phyloP scores from a whole-genome alignment of 2,797 vertebrate genomes.

The Chelon labrosus region DNA sequence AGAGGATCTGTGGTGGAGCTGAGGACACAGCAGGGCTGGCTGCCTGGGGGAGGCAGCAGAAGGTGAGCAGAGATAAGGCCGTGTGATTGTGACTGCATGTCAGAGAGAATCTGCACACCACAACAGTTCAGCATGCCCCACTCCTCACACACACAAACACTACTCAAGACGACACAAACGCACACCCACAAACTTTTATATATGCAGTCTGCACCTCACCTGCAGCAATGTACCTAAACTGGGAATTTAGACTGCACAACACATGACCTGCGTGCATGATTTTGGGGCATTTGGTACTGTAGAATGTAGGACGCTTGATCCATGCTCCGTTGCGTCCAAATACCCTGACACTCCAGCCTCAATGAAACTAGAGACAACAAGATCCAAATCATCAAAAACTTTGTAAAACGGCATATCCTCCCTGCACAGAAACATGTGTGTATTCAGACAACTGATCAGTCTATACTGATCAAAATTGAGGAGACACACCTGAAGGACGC shows the following conservation, averaged over 20 bases:
- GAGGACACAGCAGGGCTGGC: constrained; percentile 77
- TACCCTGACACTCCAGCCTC: neutral
- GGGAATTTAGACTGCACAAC: constrained; percentile 31
- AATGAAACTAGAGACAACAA: constrained; percentile 2
- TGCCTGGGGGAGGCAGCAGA: constrained; percentile 86
- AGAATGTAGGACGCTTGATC: constrained; percentile 11
- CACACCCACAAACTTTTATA: constrained; percentile 39
- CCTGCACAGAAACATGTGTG: neutral
- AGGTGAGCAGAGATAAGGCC: constrained; percentile 87
- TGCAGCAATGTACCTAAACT: constrained; percentile 53
- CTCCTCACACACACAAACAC: constrained; percentile 17
- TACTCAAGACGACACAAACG: constrained; percentile 14
- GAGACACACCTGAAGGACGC: neutral
- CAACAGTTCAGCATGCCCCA: constrained; percentile 53
- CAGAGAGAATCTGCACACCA: constrained; percentile 76
- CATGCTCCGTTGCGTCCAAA: constrained; percentile 21
- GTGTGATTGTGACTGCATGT: constrained; percentile 82
- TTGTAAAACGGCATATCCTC: constrained; percentile 1
- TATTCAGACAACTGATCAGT: too few species aligned
- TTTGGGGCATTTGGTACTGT: constrained; percentile 19
- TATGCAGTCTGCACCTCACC: constrained; percentile 48
- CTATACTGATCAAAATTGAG: neutral
- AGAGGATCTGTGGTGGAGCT: constrained; percentile 58
- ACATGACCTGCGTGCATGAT: constrained; percentile 9
- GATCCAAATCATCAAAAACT: constrained; percentile 16